Percentiles rank a stretch among this genome's conserved stretches.
Evolutionary conservation across 1,140 invertebrate species (phyloP).

Genomic region (Habropoda laboriosa): DNA sequence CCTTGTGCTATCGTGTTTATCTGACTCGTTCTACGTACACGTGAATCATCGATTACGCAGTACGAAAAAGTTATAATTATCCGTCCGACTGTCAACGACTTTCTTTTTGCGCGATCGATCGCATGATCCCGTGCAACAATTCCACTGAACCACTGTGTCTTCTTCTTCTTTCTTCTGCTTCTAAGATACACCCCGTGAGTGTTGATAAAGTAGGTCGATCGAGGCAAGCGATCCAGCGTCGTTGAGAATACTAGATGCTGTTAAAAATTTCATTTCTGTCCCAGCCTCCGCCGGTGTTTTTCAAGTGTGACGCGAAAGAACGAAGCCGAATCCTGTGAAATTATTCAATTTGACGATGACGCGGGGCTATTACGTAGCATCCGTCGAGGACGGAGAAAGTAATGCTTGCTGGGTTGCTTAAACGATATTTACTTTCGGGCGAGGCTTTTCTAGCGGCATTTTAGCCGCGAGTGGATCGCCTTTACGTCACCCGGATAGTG

Average conservation of each 20-base stretch:
- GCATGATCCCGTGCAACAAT: too few species aligned
- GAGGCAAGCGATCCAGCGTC: neutral
- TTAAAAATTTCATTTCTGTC: neutral
- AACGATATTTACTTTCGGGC: slow-evolving; percentile 20
- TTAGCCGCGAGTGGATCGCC: neutral
- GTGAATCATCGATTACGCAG: neutral
- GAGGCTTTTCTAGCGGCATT: neutral
- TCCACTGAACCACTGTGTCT: too few species aligned
- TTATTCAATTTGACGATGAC: slow-evolving; percentile 33
- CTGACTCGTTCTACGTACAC: neutral
- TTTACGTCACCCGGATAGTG: neutral
- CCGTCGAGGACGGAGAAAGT: slow-evolving; percentile 36
- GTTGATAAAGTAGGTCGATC: slow-evolving; percentile 17
- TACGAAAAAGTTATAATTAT: neutral
- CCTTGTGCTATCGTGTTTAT: neutral
- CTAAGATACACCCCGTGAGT: neutral
- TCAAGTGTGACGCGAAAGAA: slow-evolving; percentile 11
- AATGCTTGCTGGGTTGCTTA: neutral
- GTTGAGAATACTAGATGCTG: neutral
- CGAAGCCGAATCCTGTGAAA: neutral
- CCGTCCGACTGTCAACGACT: too few species aligned
- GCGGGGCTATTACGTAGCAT: slow-evolving; percentile 28
- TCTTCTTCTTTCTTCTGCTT: too few species aligned
- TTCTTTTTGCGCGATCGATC: too few species aligned
- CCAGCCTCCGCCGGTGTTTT: neutral